Conservation (phyloP, 2,888 invertebrate species). For the Tachina fera region DNA sequence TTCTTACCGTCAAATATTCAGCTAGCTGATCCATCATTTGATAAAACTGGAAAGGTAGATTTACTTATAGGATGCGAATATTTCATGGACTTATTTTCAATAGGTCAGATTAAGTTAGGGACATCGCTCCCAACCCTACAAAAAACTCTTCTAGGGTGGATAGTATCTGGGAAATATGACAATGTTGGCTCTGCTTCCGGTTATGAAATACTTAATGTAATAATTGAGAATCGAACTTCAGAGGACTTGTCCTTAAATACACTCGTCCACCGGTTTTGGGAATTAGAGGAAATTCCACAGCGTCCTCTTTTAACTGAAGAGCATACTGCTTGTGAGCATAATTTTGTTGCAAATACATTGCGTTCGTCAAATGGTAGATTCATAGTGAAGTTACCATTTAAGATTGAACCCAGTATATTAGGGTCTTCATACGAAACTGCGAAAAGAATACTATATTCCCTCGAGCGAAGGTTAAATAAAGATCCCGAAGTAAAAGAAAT, state of each 20-base stretch:
- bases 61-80: conserved; percentile 37
- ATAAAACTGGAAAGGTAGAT: conserved; percentile 29
- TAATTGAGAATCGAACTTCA: neutral
- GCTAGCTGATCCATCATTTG: conserved; percentile 37
- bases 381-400: conserved; percentile 63
- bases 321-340: neutral
- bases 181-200: no score
- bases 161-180: conserved; percentile 49
- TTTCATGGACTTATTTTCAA: conserved; percentile 39
- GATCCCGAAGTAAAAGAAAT: conserved; percentile 31
- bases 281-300: conserved; percentile 10
- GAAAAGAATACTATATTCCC: conserved; percentile 53
- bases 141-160: conserved; percentile 60
- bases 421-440: conserved; percentile 63
- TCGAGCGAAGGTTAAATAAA: conserved; percentile 57
- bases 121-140: conserved; percentile 26
- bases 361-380: conserved; percentile 32
- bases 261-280: conserved; percentile 5
- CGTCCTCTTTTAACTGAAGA: neutral
- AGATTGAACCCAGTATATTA: conserved; percentile 31
- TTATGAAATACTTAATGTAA: neutral
- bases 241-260: neutral
- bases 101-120: conserved; percentile 45
- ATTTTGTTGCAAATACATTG: neutral
- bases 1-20: conserved; percentile 29